Evolutionary conservation across 2,888 invertebrate species (phyloP), one percentile per base, ranked within the genome.

Genomic region (Hermaeophaga mercurialis): DNA sequence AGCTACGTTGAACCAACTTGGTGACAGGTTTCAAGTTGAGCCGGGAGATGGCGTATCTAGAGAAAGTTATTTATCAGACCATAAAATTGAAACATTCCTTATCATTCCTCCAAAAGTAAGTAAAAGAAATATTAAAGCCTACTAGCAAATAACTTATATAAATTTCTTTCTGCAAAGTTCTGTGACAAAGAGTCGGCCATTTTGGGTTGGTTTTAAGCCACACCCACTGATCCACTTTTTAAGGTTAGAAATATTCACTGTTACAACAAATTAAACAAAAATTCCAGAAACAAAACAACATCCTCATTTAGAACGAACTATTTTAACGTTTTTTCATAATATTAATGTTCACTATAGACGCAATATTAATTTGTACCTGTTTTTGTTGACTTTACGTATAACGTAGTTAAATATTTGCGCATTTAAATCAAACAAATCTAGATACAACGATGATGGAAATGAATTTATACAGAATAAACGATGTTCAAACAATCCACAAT

Each of bases 51-150:
- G 94, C 0, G 84, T 82, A 0, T 84, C 86, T n/a, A 82, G 93
- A 50, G 93, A 94, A 73, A 84, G 86, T 2, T 93, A 94, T 77
- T 79, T 94, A 52, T 90, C 91, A 4, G 93, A 94, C 70, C 94
- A 93, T 73, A 92, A 92, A 79, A 85, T 94, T 54, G 92, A 94
- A 74, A 91, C 94, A 0, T 94, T 84, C 76, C 86, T 94, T 46
- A 94, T 94, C 66, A 80, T 93, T 48, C 91, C 93, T 24, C 90
- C 91, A 1, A 87, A 87, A 83, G 91, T 91, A 79, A 39, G 15
- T 15, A 28, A 9, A 17, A 17, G 9, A 33, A 28, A 11, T 9
- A n/a, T 19, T n/a, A n/a, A n/a, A n/a, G n/a, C n/a, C n/a, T n/a
- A n/a, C n/a, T n/a, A n/a, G n/a, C n/a, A n/a, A n/a, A n/a, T n/a